Evolutionary conservation across 2,797 vertebrate species (phyloP).

Genomic region (Melanotaenia parkinsoni): DNA sequence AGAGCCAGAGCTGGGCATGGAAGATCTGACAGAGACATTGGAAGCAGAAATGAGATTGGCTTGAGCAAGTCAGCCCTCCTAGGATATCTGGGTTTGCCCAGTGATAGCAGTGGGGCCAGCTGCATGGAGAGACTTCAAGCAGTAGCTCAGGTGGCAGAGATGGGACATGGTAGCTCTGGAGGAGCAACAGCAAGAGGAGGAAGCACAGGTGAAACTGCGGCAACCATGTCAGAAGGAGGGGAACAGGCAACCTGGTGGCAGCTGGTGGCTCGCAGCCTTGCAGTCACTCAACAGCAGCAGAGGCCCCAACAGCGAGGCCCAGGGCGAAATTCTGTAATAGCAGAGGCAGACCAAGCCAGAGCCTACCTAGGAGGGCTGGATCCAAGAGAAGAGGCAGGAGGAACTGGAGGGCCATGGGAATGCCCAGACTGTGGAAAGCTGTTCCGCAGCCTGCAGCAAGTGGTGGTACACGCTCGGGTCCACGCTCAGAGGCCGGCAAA

Average conservation of each 20-base stretch:
- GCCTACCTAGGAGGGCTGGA: constrained; percentile 79
- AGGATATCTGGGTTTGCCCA: constrained; percentile 87
- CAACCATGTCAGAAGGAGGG: constrained; percentile 64
- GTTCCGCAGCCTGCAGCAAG: constrained; percentile 85
- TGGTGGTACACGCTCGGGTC: constrained; percentile 83
- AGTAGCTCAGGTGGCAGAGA: constrained; percentile 86
- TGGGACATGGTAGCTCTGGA: constrained; percentile 73
- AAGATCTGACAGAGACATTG: constrained; percentile 57
- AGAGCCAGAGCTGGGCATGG: constrained; percentile 68
- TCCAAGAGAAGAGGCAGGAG: constrained; percentile 70
- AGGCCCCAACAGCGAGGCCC: constrained; percentile 62
- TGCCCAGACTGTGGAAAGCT: constrained; percentile 87
- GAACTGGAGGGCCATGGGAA: constrained; percentile 80
- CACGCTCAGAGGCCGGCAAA: constrained; percentile 79
- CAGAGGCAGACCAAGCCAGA: constrained; percentile 81
- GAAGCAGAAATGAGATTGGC: constrained; percentile 59
- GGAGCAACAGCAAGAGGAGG: constrained; percentile 58
- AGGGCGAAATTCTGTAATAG: constrained; percentile 70
- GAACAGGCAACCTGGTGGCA: constrained; percentile 87
- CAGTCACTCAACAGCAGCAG: constrained; percentile 77
- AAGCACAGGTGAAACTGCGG: constrained; percentile 45
- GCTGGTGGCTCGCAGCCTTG: constrained; percentile 80
- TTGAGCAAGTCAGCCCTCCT: constrained; percentile 85
- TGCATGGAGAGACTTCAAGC: constrained; percentile 89
- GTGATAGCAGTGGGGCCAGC: constrained; percentile 82